Percentiles rank a stretch among this genome's conserved stretches.
phyloP scores from a whole-genome alignment of 2,888 invertebrate genomes.

The Calliopum simillimum region DNA sequence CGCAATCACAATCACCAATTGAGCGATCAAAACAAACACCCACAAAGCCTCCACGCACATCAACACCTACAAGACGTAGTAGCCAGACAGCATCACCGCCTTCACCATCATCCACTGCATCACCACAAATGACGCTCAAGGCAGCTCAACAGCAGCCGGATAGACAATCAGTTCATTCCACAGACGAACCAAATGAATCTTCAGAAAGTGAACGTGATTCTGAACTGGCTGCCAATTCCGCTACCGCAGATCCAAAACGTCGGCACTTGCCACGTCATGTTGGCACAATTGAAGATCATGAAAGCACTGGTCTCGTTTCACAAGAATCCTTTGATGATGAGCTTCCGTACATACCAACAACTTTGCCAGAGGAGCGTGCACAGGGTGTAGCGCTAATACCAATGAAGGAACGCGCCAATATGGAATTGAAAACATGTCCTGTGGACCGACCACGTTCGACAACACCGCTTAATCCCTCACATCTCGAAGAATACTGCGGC shows the following conservation, averaged over 20 bases:
- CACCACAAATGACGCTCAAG: conserved; percentile 12
- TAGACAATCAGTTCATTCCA: conserved; percentile 60
- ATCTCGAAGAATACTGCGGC: conserved; percentile 78
- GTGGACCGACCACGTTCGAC: conserved; percentile 81
- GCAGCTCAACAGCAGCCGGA: conserved; percentile 44
- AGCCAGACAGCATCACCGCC: conserved; percentile 30
- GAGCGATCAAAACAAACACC: conserved; percentile 44
- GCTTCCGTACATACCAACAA: conserved; percentile 90
- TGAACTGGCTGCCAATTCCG: conserved; percentile 64
- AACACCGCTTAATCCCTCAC: conserved; percentile 78
- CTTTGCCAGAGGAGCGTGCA: conserved; percentile 85
- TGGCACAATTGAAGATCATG: conserved; percentile 72
- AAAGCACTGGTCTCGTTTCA: conserved; percentile 81
- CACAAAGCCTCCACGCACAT: conserved; percentile 50
- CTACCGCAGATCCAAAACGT: conserved; percentile 57
- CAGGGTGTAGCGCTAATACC: conserved; percentile 85
- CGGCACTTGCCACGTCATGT: conserved; percentile 71
- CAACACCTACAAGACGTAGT: conserved; percentile 48
- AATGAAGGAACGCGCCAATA: conserved; percentile 75
- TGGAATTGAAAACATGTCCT: conserved; percentile 76
- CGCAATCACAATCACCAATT: conserved; percentile 51
- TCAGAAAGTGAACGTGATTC: conserved; percentile 82
- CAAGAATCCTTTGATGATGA: conserved; percentile 89
- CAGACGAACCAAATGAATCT: conserved; percentile 70
- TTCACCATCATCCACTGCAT: conserved; percentile 34